phyloP scores from a whole-genome alignment of 2,888 invertebrate species.

The Neoitamus cyanurus region DNA sequence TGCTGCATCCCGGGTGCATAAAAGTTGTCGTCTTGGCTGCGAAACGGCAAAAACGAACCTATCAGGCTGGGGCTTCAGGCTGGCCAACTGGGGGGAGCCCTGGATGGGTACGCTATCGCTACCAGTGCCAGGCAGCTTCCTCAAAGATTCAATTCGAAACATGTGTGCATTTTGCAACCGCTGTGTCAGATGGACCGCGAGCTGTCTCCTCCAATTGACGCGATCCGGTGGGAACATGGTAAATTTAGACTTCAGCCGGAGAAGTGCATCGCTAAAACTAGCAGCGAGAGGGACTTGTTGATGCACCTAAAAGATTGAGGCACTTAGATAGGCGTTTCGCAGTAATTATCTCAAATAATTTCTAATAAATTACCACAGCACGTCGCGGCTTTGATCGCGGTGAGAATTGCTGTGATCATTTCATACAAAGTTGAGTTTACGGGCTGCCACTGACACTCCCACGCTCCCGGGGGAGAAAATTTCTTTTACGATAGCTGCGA shows the following conservation, averaged over 20 bases:
- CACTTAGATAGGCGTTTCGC: constrained; percentile 18
- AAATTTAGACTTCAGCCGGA: background rate
- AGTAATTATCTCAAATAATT: constrained; percentile 4
- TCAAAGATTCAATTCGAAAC: constrained; percentile 34
- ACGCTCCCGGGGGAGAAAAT: background rate
- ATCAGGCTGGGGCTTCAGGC: background rate
- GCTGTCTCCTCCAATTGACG: constrained; percentile 13
- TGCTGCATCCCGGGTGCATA: background rate
- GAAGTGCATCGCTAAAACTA: background rate
- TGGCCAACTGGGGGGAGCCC: background rate
- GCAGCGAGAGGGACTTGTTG: constrained; percentile 9
- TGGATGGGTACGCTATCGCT: background rate
- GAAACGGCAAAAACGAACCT: background rate
- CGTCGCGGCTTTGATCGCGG: background rate
- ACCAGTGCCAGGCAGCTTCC: background rate
- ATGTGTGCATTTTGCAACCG: constrained; percentile 11
- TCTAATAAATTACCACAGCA: constrained; percentile 6
- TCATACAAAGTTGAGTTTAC: background rate
- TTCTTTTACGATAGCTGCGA: background rate
- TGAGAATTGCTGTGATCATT: background rate
- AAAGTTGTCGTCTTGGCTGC: background rate
- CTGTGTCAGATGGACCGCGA: constrained; percentile 2
- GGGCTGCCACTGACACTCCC: background rate
- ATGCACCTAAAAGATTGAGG: constrained; percentile 18
- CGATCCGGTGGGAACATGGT: constrained; percentile 16